These are phyloP conservation scores for Calvadosia cruxmelitensis DNA, from an alignment of 30 jellyfish, hydroid and myxozoan genomes.

Conservation along the genomic window DNA sequence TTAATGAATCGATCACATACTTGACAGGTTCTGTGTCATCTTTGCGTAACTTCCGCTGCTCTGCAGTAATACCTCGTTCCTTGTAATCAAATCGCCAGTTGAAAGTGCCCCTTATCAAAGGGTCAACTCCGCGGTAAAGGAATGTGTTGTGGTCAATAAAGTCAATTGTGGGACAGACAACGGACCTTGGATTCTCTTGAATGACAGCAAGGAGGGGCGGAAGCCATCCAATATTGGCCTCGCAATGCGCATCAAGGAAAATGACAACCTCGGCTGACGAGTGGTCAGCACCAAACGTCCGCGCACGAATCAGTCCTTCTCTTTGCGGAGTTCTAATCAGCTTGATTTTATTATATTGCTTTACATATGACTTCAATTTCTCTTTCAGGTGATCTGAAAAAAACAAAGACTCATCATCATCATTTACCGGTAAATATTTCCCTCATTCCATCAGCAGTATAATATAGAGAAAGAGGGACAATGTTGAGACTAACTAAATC, in stretches of 20 bases:
- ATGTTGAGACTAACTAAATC: no score
- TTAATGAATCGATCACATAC: slow-evolving; percentile 37
- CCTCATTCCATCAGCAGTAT: not conserved
- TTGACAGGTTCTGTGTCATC: slow-evolving; percentile 86
- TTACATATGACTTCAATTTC: slow-evolving; percentile 50
- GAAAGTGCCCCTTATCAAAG: slow-evolving; percentile 88
- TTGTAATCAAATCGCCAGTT: slow-evolving; percentile 97
- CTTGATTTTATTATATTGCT: slow-evolving; percentile 51
- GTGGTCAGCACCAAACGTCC: slow-evolving; percentile 94
- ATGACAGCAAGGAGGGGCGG: slow-evolving; percentile 84
- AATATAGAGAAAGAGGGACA: no score
- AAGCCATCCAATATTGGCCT: slow-evolving; percentile 93
- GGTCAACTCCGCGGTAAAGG: slow-evolving; percentile 82
- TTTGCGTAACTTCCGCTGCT: slow-evolving; percentile 36
- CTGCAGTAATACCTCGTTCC: slow-evolving; percentile 77
- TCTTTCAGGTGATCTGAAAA: slow-evolving; percentile 54
- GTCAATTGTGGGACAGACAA: slow-evolving; percentile 92
- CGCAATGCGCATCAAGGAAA: slow-evolving; percentile 97
- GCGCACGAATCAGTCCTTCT: slow-evolving; percentile 94
- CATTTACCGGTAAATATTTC: not conserved
- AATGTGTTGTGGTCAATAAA: slow-evolving; percentile 85
- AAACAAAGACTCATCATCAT: not conserved
- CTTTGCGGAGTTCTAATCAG: slow-evolving; percentile 75
- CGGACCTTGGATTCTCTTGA: slow-evolving; percentile 44
- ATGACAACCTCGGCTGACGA: slow-evolving; percentile 83